These are phyloP conservation scores for Hystrix cristata DNA, from an alignment of 2,113 vertebrate species.

Conservation along the genomic window DNA sequence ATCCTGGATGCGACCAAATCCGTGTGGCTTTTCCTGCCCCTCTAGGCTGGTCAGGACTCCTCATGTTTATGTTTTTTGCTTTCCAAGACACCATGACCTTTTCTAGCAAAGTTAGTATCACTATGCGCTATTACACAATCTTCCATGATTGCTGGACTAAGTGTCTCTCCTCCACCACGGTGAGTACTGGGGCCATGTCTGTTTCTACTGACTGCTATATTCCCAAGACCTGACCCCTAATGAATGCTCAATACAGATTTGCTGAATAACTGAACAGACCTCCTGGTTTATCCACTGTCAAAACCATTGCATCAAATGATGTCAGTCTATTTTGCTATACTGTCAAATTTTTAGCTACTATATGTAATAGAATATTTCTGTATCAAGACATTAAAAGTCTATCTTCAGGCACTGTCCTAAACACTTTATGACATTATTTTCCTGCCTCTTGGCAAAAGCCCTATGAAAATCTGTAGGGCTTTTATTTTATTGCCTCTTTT, in stretches of 20 bases:
- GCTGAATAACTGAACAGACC: neutral
- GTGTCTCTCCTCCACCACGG: neutral
- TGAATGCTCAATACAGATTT: neutral
- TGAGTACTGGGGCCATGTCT: neutral
- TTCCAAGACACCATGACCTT: neutral
- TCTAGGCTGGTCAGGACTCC: neutral
- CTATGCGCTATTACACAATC: neutral
- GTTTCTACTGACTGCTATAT: neutral
- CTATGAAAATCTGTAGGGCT: neutral
- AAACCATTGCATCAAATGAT: neutral
- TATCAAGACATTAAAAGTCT: neutral
- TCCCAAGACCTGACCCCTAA: neutral
- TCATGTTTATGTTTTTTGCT: neutral
- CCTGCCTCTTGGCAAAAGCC: neutral
- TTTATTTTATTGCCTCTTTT: neutral
- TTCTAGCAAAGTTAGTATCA: constrained; percentile 1
- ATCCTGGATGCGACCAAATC: neutral
- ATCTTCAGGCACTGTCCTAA: neutral
- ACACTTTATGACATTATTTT: neutral
- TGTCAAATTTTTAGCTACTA: neutral
- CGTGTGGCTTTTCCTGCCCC: neutral
- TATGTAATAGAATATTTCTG: neutral
- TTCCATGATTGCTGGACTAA: neutral
- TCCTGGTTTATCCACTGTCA: neutral
- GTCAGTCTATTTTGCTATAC: neutral